Base-by-base conservation (phyloP, 2,888 invertebrate genomes). In the Carabus problematicus region DNA sequence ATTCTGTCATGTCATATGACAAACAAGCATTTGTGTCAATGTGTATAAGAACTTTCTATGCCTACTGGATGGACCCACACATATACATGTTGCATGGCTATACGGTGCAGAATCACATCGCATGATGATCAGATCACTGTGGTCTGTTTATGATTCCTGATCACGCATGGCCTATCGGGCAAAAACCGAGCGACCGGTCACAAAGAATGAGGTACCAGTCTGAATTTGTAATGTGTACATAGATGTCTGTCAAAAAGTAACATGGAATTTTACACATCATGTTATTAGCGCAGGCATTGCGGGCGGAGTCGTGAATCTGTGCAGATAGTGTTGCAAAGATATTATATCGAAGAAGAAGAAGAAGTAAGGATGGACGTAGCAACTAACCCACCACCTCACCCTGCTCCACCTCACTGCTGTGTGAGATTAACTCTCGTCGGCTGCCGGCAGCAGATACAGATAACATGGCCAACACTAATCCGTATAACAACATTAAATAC, bases 401-500 rank as follows among this genome's bases (percentile, higher is more conserved):
- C 72, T 72, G 72, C 73, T 52, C 75, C 73, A 3, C 29, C 29
- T 29, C 6, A 29, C 29, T 29, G 6, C 29, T 29, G 29, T 73
- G 72, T 77, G 78, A 80, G 81, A 80, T 80, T 81, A 81, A 80
- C 78, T 77, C 76, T 62, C 76, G 77, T 76, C 78, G 76, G 78
- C 77, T 69, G 80, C 77, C 79, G 79, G 73, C 71, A 79, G 79
- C 79, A 79, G 79, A 77, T 78, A 79, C 79, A 80, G 80, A 80
- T 80, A 80, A 81, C 80, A 75, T 55, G 62, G 74, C 73, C 77
- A 77, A 71, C 79, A 78, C 79, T 82, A 82, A 82, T 82, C 82
- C 82, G 79, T 82, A 82, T 83, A 84, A 83, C 82, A 83, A 82
- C 83, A 82, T 83, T 83, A 83, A 83, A 83, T 83, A 82, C 83